Percentiles rank a stretch among this genome's conserved stretches.
Evolutionary conservation across 2,113 vertebrate species (phyloP).

Genomic region (Hypocryptadius cinnamomeus): DNA sequence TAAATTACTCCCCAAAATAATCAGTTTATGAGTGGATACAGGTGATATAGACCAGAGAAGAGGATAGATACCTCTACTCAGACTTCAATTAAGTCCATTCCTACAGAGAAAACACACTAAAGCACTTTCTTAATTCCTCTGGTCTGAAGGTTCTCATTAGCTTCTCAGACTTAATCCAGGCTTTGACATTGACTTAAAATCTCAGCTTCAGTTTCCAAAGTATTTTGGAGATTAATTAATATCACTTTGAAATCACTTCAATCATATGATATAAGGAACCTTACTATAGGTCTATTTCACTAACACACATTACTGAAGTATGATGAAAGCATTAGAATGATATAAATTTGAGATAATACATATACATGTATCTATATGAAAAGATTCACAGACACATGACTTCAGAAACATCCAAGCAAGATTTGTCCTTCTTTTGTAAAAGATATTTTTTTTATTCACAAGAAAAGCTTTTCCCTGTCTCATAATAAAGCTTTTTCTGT

Average conservation of each 20-base stretch:
- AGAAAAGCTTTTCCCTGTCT: background rate
- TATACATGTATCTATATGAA: background rate
- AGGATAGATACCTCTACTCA: background rate
- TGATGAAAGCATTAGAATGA: conserved; percentile 15
- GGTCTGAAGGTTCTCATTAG: background rate
- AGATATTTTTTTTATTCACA: background rate
- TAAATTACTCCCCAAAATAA: conserved; percentile 27
- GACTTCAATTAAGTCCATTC: background rate
- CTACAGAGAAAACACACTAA: background rate
- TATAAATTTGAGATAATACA: background rate
- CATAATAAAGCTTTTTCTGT: background rate
- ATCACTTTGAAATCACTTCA: background rate
- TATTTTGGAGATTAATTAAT: background rate
- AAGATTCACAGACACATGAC: background rate
- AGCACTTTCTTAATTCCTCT: conserved; percentile 12
- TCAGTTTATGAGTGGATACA: background rate
- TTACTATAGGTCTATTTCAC: conserved; percentile 2
- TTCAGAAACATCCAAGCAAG: background rate
- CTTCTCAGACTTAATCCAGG: background rate
- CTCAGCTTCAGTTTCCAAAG: background rate
- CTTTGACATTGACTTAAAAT: background rate
- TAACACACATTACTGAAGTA: background rate
- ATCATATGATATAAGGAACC: background rate
- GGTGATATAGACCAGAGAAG: background rate
- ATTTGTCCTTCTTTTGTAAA: conserved; percentile 3